Evolutionary conservation across 2,797 vertebrate genomes (phyloP).

Genomic region (Potorous gilbertii): DNA sequence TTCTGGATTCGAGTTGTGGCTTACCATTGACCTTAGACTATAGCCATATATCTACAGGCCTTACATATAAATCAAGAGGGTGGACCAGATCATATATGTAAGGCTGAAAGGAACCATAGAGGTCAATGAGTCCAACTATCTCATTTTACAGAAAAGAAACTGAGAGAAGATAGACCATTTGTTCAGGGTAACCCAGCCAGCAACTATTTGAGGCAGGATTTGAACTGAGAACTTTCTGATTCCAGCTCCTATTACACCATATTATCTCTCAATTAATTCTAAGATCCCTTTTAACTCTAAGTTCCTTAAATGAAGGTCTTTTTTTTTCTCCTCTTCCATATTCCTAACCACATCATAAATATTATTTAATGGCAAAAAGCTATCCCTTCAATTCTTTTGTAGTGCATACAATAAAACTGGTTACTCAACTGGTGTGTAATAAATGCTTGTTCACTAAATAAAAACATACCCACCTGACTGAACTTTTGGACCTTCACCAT

Average conservation of each 20-base stretch:
- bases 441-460: conserved; percentile 13
- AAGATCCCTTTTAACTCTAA: neutral
- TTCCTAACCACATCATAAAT: neutral
- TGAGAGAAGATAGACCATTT: neutral
- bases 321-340: neutral
- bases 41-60: neutral
- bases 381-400: neutral
- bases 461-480: neutral
- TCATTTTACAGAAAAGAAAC: neutral
- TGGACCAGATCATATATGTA: neutral
- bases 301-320: neutral
- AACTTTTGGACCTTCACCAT: neutral
- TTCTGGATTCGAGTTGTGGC: neutral
- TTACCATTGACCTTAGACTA: neutral
- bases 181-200: neutral
- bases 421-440: neutral
- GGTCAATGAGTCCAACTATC: neutral
- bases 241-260: neutral
- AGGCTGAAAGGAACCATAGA: neutral
- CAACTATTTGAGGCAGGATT: neutral
- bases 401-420: neutral
- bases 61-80: neutral
- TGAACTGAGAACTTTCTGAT: neutral
- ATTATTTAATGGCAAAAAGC: neutral
- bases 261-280: neutral